phyloP scores from a whole-genome alignment of 1,140 invertebrate genomes.

The Aphelinus atriplicis region DNA sequence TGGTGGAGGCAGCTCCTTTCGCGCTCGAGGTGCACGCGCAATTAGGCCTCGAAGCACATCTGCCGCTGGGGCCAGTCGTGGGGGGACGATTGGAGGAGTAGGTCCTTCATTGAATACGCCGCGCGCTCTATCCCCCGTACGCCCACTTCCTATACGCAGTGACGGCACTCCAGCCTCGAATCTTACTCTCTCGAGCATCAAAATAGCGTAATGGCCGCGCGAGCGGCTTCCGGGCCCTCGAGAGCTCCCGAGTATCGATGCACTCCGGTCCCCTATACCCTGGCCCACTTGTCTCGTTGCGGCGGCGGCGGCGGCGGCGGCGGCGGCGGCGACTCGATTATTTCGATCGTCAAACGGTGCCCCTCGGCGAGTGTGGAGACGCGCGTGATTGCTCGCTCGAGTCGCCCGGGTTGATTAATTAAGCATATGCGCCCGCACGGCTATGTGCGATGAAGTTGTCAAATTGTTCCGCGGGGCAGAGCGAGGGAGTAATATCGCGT shows the following conservation, averaged over 20 bases:
- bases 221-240: constrained; percentile 23
- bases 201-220: constrained; percentile 13
- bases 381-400: constrained; percentile 7
- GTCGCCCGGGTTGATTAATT: not conserved
- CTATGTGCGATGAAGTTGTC: not conserved
- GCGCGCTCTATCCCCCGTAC: not conserved
- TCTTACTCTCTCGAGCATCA: constrained; percentile 1
- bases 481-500: too few species aligned
- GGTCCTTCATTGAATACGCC: constrained; percentile 25
- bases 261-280: too few species aligned
- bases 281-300: too few species aligned
- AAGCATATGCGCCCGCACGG: not conserved
- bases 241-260: constrained; percentile 1
- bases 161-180: too few species aligned
- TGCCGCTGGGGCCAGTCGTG: too few species aligned
- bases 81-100: not conserved
- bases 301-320: too few species aligned
- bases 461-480: not conserved
- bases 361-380: too few species aligned
- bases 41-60: too few species aligned
- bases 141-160: constrained; percentile 13
- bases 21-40: too few species aligned
- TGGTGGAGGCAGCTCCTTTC: not conserved
- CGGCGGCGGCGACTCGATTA: constrained; percentile 10
- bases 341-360: not conserved